Evolutionary conservation across 2,113 vertebrate species (phyloP).

Genomic region (Gallinago undulata): DNA sequence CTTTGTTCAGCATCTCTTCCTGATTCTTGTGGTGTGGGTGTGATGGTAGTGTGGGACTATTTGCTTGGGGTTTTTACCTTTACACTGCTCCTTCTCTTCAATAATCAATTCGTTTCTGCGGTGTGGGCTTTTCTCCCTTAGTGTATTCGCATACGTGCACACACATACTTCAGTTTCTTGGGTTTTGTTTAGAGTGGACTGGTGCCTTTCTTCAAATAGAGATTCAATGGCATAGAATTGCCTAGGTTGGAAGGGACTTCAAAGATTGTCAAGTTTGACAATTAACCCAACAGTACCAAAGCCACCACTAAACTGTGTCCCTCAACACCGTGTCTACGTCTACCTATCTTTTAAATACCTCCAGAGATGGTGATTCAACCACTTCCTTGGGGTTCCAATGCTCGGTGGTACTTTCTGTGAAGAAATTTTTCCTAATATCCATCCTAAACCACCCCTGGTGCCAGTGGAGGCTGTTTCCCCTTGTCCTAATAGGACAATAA

Average conservation of each 20-base stretch:
- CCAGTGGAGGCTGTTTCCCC: neutral
- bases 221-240: neutral
- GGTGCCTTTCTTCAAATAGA: neutral
- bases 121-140: neutral
- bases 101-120: neutral
- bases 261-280: neutral
- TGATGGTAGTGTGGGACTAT: neutral
- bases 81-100: neutral
- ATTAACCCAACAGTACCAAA: neutral
- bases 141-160: rapidly evolving
- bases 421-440: neutral
- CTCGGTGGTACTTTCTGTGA: neutral
- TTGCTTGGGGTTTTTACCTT: neutral
- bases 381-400: neutral
- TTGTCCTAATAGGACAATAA: neutral
- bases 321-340: neutral
- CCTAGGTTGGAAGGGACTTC: neutral
- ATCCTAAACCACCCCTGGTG: neutral
- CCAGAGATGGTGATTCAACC: neutral
- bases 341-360: neutral
- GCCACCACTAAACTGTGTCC: neutral
- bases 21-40: neutral
- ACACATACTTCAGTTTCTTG: neutral
- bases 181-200: neutral
- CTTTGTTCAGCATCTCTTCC: neutral